Evolutionary conservation across 2,113 vertebrate species (phyloP).

Genomic region (Apistogramma diplotaenia): DNA sequence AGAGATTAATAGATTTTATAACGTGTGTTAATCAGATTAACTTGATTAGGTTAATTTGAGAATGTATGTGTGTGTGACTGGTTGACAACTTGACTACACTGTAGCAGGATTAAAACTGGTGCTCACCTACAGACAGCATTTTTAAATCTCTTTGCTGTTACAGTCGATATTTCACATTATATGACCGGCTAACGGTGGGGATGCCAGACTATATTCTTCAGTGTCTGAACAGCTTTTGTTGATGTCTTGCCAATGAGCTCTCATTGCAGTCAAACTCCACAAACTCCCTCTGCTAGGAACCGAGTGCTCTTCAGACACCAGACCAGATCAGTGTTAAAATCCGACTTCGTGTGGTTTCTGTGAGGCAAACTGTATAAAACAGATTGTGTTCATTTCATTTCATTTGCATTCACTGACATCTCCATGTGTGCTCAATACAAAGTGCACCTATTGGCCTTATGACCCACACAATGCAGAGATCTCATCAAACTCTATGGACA

Average conservation of each 20-base stretch:
- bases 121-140: not conserved
- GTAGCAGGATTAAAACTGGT: not conserved
- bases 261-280: not conserved
- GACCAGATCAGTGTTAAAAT: not conserved
- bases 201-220: not conserved
- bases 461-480: conserved; percentile 26
- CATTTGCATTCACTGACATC: not conserved
- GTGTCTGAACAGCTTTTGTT: not conserved
- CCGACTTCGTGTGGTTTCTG: not conserved
- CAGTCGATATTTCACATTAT: not conserved
- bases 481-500: conserved; percentile 24
- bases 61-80: conserved; percentile 2
- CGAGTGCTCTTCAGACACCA: not conserved
- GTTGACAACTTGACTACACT: not conserved
- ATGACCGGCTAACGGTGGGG: not conserved
- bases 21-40: conserved; percentile 65
- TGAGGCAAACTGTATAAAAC: not conserved
- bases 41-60: conserved; percentile 45
- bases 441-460: conserved; percentile 15
- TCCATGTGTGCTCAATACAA: conserved; percentile 1
- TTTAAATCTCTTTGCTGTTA: not conserved
- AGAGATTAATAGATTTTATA: conserved; percentile 54
- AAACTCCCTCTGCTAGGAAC: not conserved
- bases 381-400: not conserved
- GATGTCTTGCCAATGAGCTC: not conserved